Evolutionary conservation across 2,888 invertebrate genomes (phyloP).

Genomic region (Xanthorhoe spadicearia): DNA sequence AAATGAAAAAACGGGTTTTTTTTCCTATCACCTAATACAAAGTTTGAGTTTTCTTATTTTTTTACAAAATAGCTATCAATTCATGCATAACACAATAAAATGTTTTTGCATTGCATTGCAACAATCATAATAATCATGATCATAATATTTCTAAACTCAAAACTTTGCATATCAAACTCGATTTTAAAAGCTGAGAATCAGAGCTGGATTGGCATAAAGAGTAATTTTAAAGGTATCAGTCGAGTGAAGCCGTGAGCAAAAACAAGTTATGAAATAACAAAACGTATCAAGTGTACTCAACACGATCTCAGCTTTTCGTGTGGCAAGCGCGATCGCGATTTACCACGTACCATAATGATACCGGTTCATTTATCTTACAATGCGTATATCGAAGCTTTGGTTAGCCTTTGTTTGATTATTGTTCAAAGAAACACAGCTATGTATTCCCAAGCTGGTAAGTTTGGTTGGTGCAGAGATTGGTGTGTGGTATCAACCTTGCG

Average conservation of each 20-base stretch:
- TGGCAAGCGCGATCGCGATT: slow-evolving; percentile 50
- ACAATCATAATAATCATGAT: too few species aligned
- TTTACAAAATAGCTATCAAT: too few species aligned
- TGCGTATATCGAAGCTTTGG: slow-evolving; percentile 33
- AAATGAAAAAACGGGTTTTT: too few species aligned
- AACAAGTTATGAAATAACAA: slow-evolving; percentile 25
- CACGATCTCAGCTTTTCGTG: slow-evolving; percentile 48
- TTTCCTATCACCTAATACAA: too few species aligned
- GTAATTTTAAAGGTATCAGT: neutral
- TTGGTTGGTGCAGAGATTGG: slow-evolving; percentile 28
- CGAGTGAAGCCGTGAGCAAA: neutral
- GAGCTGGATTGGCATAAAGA: too few species aligned
- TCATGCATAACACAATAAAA: too few species aligned
- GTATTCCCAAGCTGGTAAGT: slow-evolving; percentile 8
- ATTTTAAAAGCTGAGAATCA: too few species aligned
- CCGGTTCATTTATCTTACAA: slow-evolving; percentile 28
- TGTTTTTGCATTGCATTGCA: too few species aligned
- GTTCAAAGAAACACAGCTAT: slow-evolving; percentile 30
- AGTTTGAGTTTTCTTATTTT: too few species aligned
- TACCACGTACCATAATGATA: slow-evolving; percentile 34
- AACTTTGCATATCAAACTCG: too few species aligned
- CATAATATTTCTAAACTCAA: too few species aligned
- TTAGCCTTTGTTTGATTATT: neutral
- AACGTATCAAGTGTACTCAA: slow-evolving; percentile 35
- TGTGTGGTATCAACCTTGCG: slow-evolving; percentile 62